These are phyloP conservation scores for Macquaria ambigua DNA, from an alignment of 2,113 vertebrate species.

Conservation along the genomic window DNA sequence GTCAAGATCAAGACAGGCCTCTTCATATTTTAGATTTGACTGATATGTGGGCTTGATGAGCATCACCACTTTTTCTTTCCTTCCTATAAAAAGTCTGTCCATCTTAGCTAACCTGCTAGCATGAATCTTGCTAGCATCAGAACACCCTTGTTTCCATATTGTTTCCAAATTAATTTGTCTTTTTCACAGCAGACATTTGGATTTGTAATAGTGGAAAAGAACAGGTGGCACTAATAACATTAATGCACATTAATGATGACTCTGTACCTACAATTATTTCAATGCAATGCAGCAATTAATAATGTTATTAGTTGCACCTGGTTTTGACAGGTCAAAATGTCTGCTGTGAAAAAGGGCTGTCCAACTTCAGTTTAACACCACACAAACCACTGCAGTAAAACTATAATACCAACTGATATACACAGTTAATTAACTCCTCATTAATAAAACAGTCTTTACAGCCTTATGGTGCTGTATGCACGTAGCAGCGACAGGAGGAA, in stretches of 20 bases:
- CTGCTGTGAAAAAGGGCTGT: background rate
- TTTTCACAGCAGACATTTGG: background rate
- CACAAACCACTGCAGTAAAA: background rate
- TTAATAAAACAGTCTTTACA: constrained; percentile 26
- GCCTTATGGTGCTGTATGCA: constrained; percentile 1
- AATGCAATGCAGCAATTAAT: background rate
- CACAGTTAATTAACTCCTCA: background rate
- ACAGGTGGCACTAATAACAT: background rate
- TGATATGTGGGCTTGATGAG: constrained; percentile 9
- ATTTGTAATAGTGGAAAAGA: background rate
- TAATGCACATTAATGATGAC: background rate
- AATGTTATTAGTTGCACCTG: background rate
- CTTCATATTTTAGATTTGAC: background rate
- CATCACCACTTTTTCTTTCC: background rate
- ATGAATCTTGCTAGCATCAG: background rate
- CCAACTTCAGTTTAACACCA: background rate
- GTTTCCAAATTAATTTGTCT: background rate
- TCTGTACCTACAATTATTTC: background rate
- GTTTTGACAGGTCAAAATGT: background rate
- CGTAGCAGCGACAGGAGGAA: background rate
- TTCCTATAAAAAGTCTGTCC: background rate
- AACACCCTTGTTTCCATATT: background rate
- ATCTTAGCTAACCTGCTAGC: background rate
- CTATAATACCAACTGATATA: background rate
- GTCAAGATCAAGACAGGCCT: background rate